Conservation (phyloP, 2,888 invertebrate genomes). For the Agriopis leucophaearia region DNA sequence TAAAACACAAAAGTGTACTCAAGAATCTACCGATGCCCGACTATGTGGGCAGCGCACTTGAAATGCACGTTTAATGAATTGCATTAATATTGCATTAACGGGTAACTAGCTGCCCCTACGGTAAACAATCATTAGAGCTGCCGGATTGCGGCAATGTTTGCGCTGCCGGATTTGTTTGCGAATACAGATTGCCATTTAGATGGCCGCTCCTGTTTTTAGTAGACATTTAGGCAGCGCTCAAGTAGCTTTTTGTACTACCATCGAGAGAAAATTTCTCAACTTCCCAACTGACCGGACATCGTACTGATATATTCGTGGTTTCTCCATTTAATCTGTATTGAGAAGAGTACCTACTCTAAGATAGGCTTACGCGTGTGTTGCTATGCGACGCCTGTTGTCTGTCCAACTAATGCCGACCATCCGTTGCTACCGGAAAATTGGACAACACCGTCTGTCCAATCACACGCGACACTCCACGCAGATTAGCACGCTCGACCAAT, state of each 20-base stretch:
- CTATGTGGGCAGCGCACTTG: conserved; percentile 65
- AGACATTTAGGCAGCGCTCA: conserved; percentile 26
- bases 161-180: conserved; percentile 79
- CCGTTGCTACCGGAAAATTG: conserved; percentile 83
- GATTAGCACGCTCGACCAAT: conserved; percentile 81
- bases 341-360: conserved; percentile 51
- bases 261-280: neutral
- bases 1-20: neutral
- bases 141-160: conserved; percentile 70
- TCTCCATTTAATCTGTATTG: neutral
- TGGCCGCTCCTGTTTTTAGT: conserved; percentile 43
- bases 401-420: conserved; percentile 71
- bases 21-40: neutral
- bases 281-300: neutral
- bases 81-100: conserved; percentile 87
- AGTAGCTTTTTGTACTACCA: neutral
- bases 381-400: conserved; percentile 73
- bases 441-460: conserved; percentile 82
- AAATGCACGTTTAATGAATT: conserved; percentile 85
- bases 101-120: conserved; percentile 75
- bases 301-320: neutral
- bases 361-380: conserved; percentile 59
- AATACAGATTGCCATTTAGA: conserved; percentile 80
- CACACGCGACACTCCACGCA: conserved; percentile 84
- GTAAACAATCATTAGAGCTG: conserved; percentile 83